Evolutionary conservation across 2,113 vertebrate species (phyloP), one percentile per base, ranked within the genome.

Genomic region (Petrocephalus microphthalmus): DNA sequence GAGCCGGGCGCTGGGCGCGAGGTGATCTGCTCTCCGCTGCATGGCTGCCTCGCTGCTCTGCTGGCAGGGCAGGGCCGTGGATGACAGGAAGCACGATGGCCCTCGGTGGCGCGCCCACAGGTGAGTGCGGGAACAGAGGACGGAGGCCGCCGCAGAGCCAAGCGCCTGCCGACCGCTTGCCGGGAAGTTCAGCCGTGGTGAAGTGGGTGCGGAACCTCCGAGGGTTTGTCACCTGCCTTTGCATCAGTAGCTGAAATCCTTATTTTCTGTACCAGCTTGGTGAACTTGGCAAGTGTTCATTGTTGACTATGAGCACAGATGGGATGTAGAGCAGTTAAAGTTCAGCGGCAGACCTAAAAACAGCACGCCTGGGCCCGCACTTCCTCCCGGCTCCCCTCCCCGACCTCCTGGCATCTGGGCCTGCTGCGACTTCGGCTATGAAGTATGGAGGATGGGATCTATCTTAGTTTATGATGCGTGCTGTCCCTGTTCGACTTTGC

Each of bases 1-100:
- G 29, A 33, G 25, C 25, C 15, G 52, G 52, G n/a, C n/a, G 33
- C 84, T 2, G 2, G 49, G 22, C 49, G 60, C 47, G 19, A 42
- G 56, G 78, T 84, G 52, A 20, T 45, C 56, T 22, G 20, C 45
- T 56, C 2, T 25, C 8, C 8, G 8, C 52, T 47, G 20, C 74
- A 93, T 96, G 95, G 94, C 94, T 13, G 89, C 47, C n/a, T 94
- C 94, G 91, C 86, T 95, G 91, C 90, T 95, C 53, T 96, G 95
- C 92, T 96, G 95, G 93, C 93, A 94, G 87, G 94, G 95, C 49
- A 94, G 93, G 74, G 91, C 93, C 71, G 88, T 94, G 91, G 94
- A 95, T 67, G 95, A 95, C 92, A 89, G 92, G 88, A 92, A 94
- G 92, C 88, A 92, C 88, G 92, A 94, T n/a, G 89, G 93, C 53